A percentile compares a stretch with the other conserved stretches of the same genome.
Conservation (phyloP, 92 coral and sea anemone genomes). For the Isaurus tuberculatus region DNA sequence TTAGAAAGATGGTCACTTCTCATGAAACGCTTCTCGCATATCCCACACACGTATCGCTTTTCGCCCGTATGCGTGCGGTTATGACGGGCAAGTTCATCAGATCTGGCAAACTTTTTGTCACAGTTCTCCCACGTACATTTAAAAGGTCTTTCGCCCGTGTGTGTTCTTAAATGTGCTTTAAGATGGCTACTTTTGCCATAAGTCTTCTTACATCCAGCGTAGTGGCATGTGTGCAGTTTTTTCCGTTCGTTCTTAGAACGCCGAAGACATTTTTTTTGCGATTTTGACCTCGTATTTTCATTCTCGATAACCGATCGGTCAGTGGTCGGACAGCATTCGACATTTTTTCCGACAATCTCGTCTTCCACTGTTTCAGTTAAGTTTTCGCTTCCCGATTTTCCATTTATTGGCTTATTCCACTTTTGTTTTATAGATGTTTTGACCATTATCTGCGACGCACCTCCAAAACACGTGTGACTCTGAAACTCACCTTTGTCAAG, state of each 20-base stretch:
- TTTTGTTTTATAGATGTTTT: slow-evolving; percentile 21
- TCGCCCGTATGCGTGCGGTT: slow-evolving; percentile 95
- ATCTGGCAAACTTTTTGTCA: slow-evolving; percentile 93
- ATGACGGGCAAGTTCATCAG: slow-evolving; percentile 93
- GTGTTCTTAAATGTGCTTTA: slow-evolving; percentile 91
- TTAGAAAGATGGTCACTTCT: slow-evolving; percentile 91
- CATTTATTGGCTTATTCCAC: slow-evolving; percentile 29
- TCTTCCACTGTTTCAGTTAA: slow-evolving; percentile 29
- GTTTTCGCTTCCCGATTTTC: slow-evolving; percentile 21
- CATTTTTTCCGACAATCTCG: slow-evolving; percentile 22
- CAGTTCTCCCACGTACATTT: slow-evolving; percentile 85
- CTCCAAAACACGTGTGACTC: slow-evolving; percentile 71
- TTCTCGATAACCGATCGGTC: slow-evolving; percentile 77
- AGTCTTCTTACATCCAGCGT: slow-evolving; percentile 78
- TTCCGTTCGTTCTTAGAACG: slow-evolving; percentile 67
- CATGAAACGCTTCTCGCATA: slow-evolving; percentile 89
- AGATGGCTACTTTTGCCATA: slow-evolving; percentile 95
- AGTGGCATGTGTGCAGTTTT: slow-evolving; percentile 82
- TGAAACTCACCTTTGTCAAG: slow-evolving; percentile 79
- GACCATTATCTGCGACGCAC: slow-evolving; percentile 25
- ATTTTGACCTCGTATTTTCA: slow-evolving; percentile 56
- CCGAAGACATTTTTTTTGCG: slow-evolving; percentile 63
- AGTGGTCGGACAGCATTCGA: slow-evolving; percentile 33
- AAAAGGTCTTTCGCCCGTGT: slow-evolving; percentile 93
- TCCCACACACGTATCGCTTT: slow-evolving; percentile 82